phyloP scores from a whole-genome alignment of 2,888 invertebrate genomes.

The Tetranychus piercei region DNA sequence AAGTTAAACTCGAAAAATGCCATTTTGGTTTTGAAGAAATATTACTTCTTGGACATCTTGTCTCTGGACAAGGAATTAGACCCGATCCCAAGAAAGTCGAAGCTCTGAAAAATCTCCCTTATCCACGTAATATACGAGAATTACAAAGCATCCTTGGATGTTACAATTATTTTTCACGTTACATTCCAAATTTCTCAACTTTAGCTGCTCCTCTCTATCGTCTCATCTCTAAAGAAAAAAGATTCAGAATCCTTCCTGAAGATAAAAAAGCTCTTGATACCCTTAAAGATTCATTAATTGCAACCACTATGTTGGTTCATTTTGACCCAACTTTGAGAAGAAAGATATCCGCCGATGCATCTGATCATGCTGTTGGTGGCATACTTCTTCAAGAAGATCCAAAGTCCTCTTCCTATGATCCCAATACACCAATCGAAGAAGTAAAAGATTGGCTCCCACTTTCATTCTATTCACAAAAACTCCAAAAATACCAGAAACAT shows the following conservation, averaged over 20 bases:
- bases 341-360: neutral
- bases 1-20: no score
- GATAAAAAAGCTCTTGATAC: neutral
- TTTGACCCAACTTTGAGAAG: neutral
- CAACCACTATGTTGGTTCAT: neutral
- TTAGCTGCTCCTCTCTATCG: neutral
- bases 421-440: neutral
- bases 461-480: neutral
- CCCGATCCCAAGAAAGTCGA: neutral
- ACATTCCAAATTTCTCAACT: neutral
- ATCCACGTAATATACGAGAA: neutral
- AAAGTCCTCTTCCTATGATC: neutral
- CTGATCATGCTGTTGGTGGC: neutral
- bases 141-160: neutral
- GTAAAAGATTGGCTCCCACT: neutral
- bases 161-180: neutral
- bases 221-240: neutral
- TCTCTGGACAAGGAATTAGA: no score
- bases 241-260: neutral
- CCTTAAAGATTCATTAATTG: neutral
- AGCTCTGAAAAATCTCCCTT: neutral
- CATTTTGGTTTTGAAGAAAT: no score
- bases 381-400: neutral
- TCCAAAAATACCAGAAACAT: neutral
- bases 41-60: no score